A percentile compares a stretch with the other conserved stretches of the same genome.
Conservation (phyloP, 2,888 invertebrate species). For the Nomada hirtipes region DNA sequence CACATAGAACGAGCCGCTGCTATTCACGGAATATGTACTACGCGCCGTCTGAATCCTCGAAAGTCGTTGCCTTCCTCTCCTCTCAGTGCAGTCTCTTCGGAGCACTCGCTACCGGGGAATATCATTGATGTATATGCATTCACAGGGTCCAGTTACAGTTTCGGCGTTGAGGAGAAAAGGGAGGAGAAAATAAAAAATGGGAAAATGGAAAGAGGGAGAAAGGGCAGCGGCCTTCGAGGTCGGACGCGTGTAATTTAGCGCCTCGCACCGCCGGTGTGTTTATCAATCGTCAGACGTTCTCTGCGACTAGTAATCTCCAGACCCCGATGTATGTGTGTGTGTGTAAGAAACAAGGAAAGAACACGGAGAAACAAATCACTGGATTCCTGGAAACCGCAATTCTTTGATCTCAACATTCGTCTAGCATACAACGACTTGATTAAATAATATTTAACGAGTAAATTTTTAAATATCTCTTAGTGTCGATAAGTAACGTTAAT, state of each 20-base stretch:
- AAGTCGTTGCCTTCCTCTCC: constrained; percentile 37
- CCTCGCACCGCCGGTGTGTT: constrained; percentile 37
- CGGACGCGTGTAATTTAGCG: constrained; percentile 32
- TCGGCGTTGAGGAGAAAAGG: background rate
- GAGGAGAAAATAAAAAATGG: background rate
- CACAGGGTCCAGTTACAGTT: constrained; percentile 1
- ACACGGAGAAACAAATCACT: constrained; percentile 40
- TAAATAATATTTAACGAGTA: constrained; percentile 78
- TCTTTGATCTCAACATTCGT: constrained; percentile 84
- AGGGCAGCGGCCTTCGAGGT: constrained; percentile 33
- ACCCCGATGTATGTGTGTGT: constrained; percentile 18
- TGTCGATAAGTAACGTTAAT: constrained; percentile 65
- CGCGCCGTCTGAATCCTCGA: constrained; percentile 44
- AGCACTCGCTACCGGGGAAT: background rate
- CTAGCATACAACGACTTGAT: constrained; percentile 82
- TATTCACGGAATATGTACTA: constrained; percentile 36
- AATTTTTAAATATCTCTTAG: constrained; percentile 76
- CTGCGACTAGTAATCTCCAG: constrained; percentile 48
- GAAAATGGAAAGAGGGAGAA: background rate
- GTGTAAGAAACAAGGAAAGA: constrained; percentile 21
- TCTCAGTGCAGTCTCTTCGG: background rate
- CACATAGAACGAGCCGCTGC: constrained; percentile 48
- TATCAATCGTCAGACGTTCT: constrained; percentile 52
- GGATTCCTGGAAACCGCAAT: constrained; percentile 76
- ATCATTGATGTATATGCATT: constrained; percentile 6